Evolutionary conservation across 2,888 invertebrate genomes (phyloP).

Genomic region (Fissipunctia ypsillon): DNA sequence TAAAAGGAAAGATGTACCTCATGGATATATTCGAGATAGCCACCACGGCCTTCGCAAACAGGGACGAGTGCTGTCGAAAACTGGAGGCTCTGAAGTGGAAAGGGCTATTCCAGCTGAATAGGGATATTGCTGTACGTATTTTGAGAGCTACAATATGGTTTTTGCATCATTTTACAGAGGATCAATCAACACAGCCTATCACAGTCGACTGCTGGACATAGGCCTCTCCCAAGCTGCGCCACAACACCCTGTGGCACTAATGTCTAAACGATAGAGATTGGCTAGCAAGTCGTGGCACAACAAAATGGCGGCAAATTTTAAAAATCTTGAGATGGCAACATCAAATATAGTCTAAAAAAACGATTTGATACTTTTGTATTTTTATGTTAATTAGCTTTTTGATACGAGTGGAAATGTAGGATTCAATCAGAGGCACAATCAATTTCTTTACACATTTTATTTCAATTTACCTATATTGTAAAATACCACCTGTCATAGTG

Average conservation of each 20-base stretch:
- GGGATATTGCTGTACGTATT: slow-evolving; percentile 84
- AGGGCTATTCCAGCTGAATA: slow-evolving; percentile 92
- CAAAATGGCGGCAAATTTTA: too few relatives aligned
- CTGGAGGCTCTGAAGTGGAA: slow-evolving; percentile 95
- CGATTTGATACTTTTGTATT: too few relatives aligned
- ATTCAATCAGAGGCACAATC: too few relatives aligned
- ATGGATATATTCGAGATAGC: slow-evolving; percentile 97
- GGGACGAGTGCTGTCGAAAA: slow-evolving; percentile 95
- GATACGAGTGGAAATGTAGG: too few relatives aligned
- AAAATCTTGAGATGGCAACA: too few relatives aligned
- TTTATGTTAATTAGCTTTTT: too few relatives aligned
- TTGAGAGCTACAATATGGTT: neutral
- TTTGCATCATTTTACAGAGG: neutral
- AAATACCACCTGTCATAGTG: too few relatives aligned
- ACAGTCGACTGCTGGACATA: neutral
- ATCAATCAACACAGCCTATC: neutral
- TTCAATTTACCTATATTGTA: too few relatives aligned
- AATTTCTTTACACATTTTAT: too few relatives aligned
- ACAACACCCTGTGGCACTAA: neutral
- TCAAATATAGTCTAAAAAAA: too few relatives aligned
- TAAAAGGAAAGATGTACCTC: slow-evolving; percentile 94
- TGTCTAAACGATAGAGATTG: too few relatives aligned
- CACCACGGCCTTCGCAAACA: slow-evolving; percentile 95
- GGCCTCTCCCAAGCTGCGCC: neutral
- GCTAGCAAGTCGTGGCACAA: too few relatives aligned